Evolutionary conservation across 2,797 vertebrate species (phyloP).

Genomic region (Peromyscus attwateri): DNA sequence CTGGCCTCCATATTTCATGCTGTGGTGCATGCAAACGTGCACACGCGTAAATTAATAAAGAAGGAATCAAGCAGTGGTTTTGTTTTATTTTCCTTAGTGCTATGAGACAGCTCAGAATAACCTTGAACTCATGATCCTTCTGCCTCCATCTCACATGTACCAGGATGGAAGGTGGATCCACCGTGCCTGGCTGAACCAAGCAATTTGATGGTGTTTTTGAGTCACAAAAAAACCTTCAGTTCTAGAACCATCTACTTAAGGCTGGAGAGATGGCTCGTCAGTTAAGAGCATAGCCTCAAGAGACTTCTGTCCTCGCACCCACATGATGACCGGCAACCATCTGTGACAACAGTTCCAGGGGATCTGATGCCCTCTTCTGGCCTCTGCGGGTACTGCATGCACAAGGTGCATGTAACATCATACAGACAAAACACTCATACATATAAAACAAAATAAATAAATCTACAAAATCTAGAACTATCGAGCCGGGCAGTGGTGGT

Average conservation of each 20-base stretch:
- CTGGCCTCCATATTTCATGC: background rate
- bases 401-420: background rate
- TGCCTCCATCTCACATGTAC: too few relatives aligned
- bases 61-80: background rate
- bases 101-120: background rate
- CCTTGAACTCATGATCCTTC: background rate
- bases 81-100: background rate
- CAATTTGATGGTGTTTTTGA: background rate
- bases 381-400: too few relatives aligned
- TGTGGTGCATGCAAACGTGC: background rate
- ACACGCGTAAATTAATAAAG: background rate
- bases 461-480: background rate
- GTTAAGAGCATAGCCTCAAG: background rate
- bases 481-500: too few relatives aligned
- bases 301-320: background rate
- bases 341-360: background rate
- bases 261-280: background rate
- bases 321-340: too few relatives aligned
- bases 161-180: background rate
- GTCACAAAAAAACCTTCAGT: background rate
- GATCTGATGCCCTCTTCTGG: background rate
- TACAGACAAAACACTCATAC: background rate
- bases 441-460: background rate
- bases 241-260: background rate
- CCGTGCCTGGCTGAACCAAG: background rate